Base-by-base conservation (phyloP, 1,140 invertebrate species). In the Tetramorium parvispinum region DNA sequence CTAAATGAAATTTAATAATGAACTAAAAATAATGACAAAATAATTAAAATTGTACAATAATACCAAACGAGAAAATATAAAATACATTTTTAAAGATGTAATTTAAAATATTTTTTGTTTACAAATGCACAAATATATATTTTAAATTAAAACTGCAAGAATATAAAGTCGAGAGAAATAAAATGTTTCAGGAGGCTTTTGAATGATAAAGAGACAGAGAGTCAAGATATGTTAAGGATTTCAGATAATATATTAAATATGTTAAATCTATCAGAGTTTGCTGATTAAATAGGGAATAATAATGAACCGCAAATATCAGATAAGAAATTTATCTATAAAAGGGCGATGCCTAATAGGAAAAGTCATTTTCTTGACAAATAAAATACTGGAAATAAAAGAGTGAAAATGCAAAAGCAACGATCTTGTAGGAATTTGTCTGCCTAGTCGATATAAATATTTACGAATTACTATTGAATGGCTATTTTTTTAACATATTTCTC, bases 391-490 rank as follows among this genome's bases (percentile, higher is more conserved):
- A 32, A 32, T 24, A 43, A 70, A 82, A 55, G 11, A 21, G 51
- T 82, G 78, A 81, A 70, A 81, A 81, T 5, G n/a, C 24, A 11
- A 1, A 24, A 37, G 18, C 61, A 71, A 70, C 32, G 3, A 66
- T 40, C n/a, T 40, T 10, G 10, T 18, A 37, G 18, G 32, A 79
- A 79, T 37, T 66, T 16, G 16, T 2, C 53, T n/a, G 8, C 2
- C 32, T 57, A 70, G 1, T 24, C 46, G 27, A 49, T 18, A 53
- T 70, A 46, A 24, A 70, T 81, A 70, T 70, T 81, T 70, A 70
- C 16, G n/a, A 57, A 70, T 81, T 55, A 13, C 3, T 24, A 24
- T 57, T 51, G 71, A 55, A 37, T 37, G 11, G 10, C 7, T 53
- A n/a, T 3, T 18, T 71, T 3, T 18, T 71, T 66, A 66, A 66